Base-by-base conservation (phyloP, 1,140 invertebrate genomes). In the Trinorchestia longiramus region DNA sequence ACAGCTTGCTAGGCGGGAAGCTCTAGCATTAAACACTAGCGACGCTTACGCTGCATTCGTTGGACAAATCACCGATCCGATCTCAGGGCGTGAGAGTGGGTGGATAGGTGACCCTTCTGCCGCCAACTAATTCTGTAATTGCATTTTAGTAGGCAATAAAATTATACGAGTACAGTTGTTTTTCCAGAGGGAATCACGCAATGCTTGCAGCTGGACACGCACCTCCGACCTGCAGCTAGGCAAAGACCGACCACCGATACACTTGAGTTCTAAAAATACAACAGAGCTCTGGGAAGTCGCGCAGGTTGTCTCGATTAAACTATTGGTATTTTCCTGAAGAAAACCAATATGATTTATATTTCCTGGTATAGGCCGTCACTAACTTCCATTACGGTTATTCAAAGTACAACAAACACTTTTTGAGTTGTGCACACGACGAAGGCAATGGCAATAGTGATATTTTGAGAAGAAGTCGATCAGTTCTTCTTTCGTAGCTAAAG, bases 81-180 rank as follows among this genome's bases (percentile, higher is more conserved):
- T 90, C 88, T 41, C 28, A 90, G 41, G 88, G 11, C 23, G 43
- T 40, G 43, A 94, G 92, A 94, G 92, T 40, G 92, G 23, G 88
- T 43, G 88, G 43, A 40, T 94, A 47, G 44, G 92, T 47, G 92
- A 94, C 92, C 43, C 92, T 94, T 94, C 92, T 40, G n/a, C 92
- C 92, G 92, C 92, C 92, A 94, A 94, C 92, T 94, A 94, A 94
- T 94, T 94, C 92, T 94, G 92, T 94, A 94, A 94, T 94, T 94
- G 92, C 92, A 43, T 47, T 94, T 94, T 94, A 94, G 43, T 94
- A 47, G 92, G 92, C 43, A 45, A 94, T 94, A 94, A 94, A 94
- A 94, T 94, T 94, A 91, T 94, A 45, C 92, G 92, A 94, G 92
- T 94, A 94, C 92, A 94, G 92, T 94, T 94, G 92, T 94, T 94